Percentiles rank a stretch among this genome's conserved stretches.
Evolutionary conservation across 2,888 invertebrate genomes (phyloP).

Genomic region (Himalopsyche kuldschensis): DNA sequence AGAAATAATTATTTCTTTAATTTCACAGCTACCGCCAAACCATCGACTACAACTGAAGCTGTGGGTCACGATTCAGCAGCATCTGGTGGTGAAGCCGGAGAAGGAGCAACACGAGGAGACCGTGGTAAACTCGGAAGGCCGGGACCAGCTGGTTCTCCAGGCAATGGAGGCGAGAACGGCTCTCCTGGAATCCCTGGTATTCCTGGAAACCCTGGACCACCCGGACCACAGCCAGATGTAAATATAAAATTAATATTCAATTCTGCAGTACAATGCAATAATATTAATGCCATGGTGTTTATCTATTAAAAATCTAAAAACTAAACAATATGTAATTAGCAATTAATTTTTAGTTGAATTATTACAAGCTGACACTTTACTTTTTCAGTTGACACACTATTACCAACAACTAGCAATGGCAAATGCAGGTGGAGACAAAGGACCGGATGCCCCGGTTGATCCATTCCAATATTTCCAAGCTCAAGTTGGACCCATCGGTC

Average conservation of each 20-base stretch:
- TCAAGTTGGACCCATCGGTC: constrained; percentile 77
- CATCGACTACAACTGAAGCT: constrained; percentile 29
- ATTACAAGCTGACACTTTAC: background rate
- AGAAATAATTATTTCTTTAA: background rate
- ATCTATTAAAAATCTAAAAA: no score
- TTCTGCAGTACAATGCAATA: background rate
- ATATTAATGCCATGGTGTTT: no score
- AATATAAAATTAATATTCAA: constrained; percentile 37
- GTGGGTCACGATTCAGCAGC: constrained; percentile 29
- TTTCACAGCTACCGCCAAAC: constrained; percentile 19
- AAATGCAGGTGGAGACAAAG: constrained; percentile 75
- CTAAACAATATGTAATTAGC: no score
- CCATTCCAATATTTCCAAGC: constrained; percentile 79
- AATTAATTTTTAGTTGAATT: no score
- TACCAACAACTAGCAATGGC: constrained; percentile 74
- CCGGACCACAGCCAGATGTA: constrained; percentile 56
- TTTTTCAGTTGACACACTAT: constrained; percentile 66
- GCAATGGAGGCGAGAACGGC: constrained; percentile 57
- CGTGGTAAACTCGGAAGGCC: constrained; percentile 27
- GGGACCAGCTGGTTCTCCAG: constrained; percentile 41
- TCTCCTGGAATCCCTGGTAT: constrained; percentile 63
- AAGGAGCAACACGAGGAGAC: constrained; percentile 10
- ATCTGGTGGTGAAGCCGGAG: constrained; percentile 23
- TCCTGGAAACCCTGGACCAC: constrained; percentile 69
- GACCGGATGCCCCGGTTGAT: constrained; percentile 63